A percentile compares a stretch with the other conserved stretches of the same genome.
Evolutionary conservation across 2,797 vertebrate species (phyloP).

Genomic region (Poecile montanus): DNA sequence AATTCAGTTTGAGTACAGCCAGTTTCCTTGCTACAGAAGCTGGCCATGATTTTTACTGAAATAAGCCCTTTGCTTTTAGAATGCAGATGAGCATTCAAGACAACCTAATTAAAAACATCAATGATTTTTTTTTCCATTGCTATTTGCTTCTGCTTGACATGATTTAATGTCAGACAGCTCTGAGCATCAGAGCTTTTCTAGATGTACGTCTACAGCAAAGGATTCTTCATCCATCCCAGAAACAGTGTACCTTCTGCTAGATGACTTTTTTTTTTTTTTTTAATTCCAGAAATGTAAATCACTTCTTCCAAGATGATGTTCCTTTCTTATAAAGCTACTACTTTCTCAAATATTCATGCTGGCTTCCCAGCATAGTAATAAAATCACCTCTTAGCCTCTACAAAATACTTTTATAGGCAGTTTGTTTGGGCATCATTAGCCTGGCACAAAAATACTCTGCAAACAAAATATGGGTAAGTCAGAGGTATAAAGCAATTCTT

Average conservation of each 20-base stretch:
- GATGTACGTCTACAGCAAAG: not conserved
- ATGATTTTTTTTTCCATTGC: conserved; percentile 14
- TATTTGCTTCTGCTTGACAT: conserved; percentile 40
- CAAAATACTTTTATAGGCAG: not conserved
- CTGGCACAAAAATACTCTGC: not conserved
- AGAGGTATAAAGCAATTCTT: not conserved
- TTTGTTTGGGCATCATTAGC: not conserved
- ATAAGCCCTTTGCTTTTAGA: conserved; percentile 36
- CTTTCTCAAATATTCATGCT: not conserved
- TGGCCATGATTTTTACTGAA: conserved; percentile 48
- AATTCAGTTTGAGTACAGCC: conserved; percentile 48
- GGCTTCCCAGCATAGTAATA: not conserved
- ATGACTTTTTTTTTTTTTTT: not conserved
- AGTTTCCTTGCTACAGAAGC: conserved; percentile 46
- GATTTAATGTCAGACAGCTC: conserved; percentile 36
- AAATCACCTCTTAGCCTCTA: not conserved
- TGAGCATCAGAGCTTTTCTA: not conserved
- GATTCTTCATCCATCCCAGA: not conserved
- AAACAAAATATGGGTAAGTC: not conserved
- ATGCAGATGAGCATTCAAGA: conserved; percentile 45
- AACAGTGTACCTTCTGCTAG: not conserved
- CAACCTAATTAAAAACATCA: conserved; percentile 57
- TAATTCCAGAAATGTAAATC: not conserved
- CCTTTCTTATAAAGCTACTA: not conserved
- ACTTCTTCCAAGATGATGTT: not conserved